Percentiles rank a stretch among this genome's conserved stretches.
phyloP scores from a whole-genome alignment of 2,888 invertebrate genomes.

The Microctonus brassicae region DNA sequence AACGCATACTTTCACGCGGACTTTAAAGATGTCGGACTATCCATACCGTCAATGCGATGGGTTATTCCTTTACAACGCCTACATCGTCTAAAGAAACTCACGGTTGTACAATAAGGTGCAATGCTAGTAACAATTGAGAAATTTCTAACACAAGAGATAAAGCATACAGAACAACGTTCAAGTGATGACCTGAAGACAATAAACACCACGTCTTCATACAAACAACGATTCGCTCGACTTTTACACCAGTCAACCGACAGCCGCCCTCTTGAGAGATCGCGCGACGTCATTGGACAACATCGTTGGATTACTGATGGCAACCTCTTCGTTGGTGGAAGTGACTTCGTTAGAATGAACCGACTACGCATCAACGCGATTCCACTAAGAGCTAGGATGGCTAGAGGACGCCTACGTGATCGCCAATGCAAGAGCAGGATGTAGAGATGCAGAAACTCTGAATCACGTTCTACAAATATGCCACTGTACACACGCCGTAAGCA shows the following conservation, averaged over 20 bases:
- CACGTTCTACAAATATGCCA: neutral
- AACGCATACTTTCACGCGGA: slow-evolving; percentile 57
- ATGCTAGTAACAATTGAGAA: neutral
- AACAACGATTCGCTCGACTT: neutral
- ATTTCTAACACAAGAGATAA: neutral
- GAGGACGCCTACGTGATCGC: slow-evolving; percentile 24
- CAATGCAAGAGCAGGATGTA: slow-evolving; percentile 7
- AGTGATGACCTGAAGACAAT: neutral
- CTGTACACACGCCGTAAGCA: neutral
- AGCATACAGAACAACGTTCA: neutral
- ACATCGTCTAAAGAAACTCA: slow-evolving; percentile 23
- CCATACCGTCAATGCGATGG: slow-evolving; percentile 45
- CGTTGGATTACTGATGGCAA: slow-evolving; percentile 24
- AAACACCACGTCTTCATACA: too few species aligned
- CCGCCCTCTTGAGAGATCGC: neutral
- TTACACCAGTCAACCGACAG: slow-evolving; percentile 16
- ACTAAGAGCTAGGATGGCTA: slow-evolving; percentile 45
- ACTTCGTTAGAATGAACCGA: slow-evolving; percentile 54
- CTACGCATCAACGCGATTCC: slow-evolving; percentile 56
- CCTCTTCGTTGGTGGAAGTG: slow-evolving; percentile 11
- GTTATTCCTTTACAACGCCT: slow-evolving; percentile 14
- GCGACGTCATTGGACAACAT: neutral
- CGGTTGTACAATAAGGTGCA: neutral
- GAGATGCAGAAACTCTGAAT: neutral
- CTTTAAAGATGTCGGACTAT: slow-evolving; percentile 50